Evolutionary conservation across 2,888 invertebrate genomes (phyloP).

Genomic region (Erynnis tages): DNA sequence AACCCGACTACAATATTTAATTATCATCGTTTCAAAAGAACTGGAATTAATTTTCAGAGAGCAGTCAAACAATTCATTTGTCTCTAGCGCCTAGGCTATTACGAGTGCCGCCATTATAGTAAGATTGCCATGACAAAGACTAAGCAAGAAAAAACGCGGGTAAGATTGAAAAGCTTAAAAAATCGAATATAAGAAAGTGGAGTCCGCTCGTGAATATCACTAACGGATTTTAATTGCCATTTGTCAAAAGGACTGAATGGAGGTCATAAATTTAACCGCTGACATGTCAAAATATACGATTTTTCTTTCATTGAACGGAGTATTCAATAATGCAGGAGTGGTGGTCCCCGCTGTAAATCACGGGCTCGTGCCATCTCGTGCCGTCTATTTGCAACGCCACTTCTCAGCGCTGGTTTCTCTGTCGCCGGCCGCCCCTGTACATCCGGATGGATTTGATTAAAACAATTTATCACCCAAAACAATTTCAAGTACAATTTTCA

Average conservation of each 20-base stretch:
- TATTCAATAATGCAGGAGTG: slow-evolving; percentile 69
- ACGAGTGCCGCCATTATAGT: slow-evolving; percentile 16
- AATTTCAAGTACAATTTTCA: slow-evolving; percentile 10
- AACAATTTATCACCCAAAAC: slow-evolving; percentile 30
- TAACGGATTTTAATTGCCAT: slow-evolving; percentile 63
- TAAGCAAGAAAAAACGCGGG: slow-evolving; percentile 26
- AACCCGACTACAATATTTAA: slow-evolving; percentile 34
- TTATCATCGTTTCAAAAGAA: slow-evolving; percentile 17
- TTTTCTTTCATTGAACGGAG: slow-evolving; percentile 69
- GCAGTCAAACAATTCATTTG: slow-evolving; percentile 26
- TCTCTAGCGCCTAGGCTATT: slow-evolving; percentile 23
- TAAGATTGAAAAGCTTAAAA: slow-evolving; percentile 22
- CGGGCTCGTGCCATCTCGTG: slow-evolving; percentile 48
- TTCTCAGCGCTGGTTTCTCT: slow-evolving; percentile 40
- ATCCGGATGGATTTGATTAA: slow-evolving; percentile 34
- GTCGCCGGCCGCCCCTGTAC: slow-evolving; percentile 10
- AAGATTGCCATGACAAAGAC: slow-evolving; percentile 30
- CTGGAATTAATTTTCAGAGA: slow-evolving; percentile 23
- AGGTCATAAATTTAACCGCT: slow-evolving; percentile 64
- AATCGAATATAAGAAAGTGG: slow-evolving; percentile 24
- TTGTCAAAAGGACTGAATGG: slow-evolving; percentile 62
- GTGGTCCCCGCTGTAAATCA: slow-evolving; percentile 66
- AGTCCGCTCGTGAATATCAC: slow-evolving; percentile 28
- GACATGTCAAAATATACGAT: slow-evolving; percentile 71
- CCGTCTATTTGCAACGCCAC: slow-evolving; percentile 52